These are phyloP conservation scores for Oenanthe oenanthe DNA, from an alignment of 2,113 vertebrate genomes.

Conservation along the genomic window DNA sequence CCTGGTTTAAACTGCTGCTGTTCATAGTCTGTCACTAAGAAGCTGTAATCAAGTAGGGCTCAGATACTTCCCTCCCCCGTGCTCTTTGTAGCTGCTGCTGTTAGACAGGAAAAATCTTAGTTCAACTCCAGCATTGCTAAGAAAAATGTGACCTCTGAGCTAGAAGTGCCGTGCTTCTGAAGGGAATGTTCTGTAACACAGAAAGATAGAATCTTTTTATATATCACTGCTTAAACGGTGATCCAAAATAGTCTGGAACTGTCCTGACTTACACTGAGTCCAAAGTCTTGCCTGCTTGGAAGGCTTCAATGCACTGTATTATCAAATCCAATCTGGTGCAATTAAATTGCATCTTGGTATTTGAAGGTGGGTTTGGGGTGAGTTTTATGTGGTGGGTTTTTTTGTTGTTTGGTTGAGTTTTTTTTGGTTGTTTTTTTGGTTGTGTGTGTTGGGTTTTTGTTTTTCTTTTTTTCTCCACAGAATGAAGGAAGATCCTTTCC, in stretches of 20 bases:
- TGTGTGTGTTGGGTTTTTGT: not conserved
- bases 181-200: not conserved
- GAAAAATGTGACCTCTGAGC: not conserved
- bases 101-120: not conserved
- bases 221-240: not conserved
- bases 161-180: not conserved
- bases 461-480: not conserved
- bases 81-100: not conserved
- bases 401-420: fast-evolving
- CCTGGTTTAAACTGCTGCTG: not conserved
- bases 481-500: not conserved
- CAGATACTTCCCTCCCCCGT: not conserved
- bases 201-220: not conserved
- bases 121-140: not conserved
- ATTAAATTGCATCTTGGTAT: not conserved
- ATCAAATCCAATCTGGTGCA: not conserved
- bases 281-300: not conserved
- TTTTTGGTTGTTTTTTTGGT: not conserved
- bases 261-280: not conserved
- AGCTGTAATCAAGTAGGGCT: not conserved
- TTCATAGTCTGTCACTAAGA: not conserved
- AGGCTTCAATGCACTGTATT: not conserved
- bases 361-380: not conserved
- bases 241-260: not conserved
- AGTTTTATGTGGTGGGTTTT: not conserved